phyloP scores from a whole-genome alignment of 2,888 invertebrate species.

The Drosophila monieri region DNA sequence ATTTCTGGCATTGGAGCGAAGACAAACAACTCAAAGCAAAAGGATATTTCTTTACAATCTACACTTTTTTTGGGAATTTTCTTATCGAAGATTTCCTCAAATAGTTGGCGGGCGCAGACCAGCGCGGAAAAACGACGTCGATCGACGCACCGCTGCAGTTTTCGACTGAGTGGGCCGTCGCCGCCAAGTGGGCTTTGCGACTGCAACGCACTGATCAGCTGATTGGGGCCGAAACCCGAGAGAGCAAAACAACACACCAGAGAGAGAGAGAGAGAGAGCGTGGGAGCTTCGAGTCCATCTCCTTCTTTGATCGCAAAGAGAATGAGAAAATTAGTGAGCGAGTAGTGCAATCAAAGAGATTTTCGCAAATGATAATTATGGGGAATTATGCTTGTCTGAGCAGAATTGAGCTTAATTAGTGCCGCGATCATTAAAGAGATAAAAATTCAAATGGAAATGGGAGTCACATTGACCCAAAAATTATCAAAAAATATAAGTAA shows the following conservation, averaged over 20 bases:
- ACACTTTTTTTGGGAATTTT: not conserved
- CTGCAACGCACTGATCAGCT: constrained; percentile 19
- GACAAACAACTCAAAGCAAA: constrained; percentile 18
- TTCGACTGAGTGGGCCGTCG: constrained; percentile 24
- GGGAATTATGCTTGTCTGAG: constrained; percentile 27
- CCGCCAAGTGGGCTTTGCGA: constrained; percentile 4
- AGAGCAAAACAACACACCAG: not conserved
- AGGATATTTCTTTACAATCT: not conserved
- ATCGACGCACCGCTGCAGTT: constrained; percentile 36
- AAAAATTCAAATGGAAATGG: not conserved
- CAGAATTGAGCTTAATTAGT: constrained; percentile 11
- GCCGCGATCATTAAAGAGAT: not conserved
- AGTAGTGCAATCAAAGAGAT: constrained; percentile 20
- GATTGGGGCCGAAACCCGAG: constrained; percentile 12
- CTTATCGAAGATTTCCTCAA: constrained; percentile 4
- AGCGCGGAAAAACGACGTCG: constrained; percentile 34
- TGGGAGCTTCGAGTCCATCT: not conserved
- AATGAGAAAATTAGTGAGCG: not conserved
- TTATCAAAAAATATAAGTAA: not conserved
- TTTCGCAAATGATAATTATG: constrained; percentile 18
- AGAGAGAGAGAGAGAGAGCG: not conserved
- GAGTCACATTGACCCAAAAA: not conserved
- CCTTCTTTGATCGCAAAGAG: not conserved
- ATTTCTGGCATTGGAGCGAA: not conserved
- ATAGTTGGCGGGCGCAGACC: constrained; percentile 2